phyloP scores from a whole-genome alignment of 2,113 vertebrate species.

The Tyrannus savana region DNA sequence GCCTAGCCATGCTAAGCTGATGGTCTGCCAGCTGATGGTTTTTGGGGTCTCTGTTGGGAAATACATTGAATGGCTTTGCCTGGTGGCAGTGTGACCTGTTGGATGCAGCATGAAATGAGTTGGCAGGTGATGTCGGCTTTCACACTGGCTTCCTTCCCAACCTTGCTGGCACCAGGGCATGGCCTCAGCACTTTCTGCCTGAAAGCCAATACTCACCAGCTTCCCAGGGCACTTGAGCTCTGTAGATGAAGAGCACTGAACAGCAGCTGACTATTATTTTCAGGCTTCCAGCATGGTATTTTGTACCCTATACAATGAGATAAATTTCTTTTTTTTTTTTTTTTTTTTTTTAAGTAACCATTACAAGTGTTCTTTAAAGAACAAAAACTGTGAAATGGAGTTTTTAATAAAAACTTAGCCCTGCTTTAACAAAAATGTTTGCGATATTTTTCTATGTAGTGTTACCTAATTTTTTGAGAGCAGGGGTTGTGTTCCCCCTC shows the following conservation, averaged over 20 bases:
- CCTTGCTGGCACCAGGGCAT: background rate
- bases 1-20: rapidly evolving
- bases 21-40: background rate
- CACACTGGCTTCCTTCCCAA: background rate
- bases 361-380: slow-evolving; percentile 8
- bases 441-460: slow-evolving; percentile 2
- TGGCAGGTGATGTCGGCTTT: background rate
- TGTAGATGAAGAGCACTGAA: background rate
- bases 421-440: background rate
- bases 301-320: background rate
- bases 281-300: slow-evolving; percentile 8
- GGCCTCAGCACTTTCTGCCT: background rate
- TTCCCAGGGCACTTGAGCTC: slow-evolving; percentile 7
- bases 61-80: background rate
- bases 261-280: slow-evolving; percentile 34
- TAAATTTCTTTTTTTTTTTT: background rate
- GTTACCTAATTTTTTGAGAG: background rate
- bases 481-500: background rate
- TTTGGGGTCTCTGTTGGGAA: background rate
- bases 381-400: background rate
- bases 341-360: background rate
- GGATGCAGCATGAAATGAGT: background rate
- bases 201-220: background rate
- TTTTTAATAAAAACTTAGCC: background rate
- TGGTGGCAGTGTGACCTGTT: background rate